Evolutionary conservation across 2,888 invertebrate species (phyloP).

Genomic region (Xestia xanthographa): DNA sequence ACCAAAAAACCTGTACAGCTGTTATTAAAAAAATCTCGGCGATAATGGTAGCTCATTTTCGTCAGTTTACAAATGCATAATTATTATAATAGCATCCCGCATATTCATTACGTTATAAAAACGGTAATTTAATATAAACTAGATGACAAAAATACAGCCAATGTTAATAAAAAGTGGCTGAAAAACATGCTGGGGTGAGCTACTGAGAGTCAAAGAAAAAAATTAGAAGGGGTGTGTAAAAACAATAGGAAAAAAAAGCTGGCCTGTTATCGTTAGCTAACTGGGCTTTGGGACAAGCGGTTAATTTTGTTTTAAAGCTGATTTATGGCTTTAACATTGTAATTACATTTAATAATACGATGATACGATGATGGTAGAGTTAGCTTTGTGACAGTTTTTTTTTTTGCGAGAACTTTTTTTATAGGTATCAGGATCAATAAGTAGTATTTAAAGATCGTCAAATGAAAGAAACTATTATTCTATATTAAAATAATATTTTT

Average conservation of each 20-base stretch:
- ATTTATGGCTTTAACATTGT: slow-evolving; percentile 80
- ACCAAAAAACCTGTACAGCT: slow-evolving; percentile 66
- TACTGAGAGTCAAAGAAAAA: slow-evolving; percentile 76
- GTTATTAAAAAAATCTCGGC: slow-evolving; percentile 73
- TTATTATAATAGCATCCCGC: slow-evolving; percentile 82
- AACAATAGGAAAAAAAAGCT: slow-evolving; percentile 83
- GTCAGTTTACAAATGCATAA: slow-evolving; percentile 80
- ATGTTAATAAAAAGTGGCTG: slow-evolving; percentile 82
- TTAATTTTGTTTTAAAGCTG: slow-evolving; percentile 84
- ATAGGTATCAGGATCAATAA: neutral
- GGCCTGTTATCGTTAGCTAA: slow-evolving; percentile 83
- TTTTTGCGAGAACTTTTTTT: neutral
- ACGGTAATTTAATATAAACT: slow-evolving; percentile 90
- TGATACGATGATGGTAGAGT: no score
- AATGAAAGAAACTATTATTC: no score
- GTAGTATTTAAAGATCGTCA: no score
- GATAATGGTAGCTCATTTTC: slow-evolving; percentile 86
- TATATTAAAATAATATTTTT: no score
- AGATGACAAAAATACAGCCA: slow-evolving; percentile 88
- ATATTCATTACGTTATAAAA: slow-evolving; percentile 88
- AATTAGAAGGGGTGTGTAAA: slow-evolving; percentile 82
- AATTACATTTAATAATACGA: slow-evolving; percentile 58
- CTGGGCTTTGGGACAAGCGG: slow-evolving; percentile 86
- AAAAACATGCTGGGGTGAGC: slow-evolving; percentile 81
- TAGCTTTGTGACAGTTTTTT: slow-evolving; percentile 17